phyloP scores from a whole-genome alignment of 2,888 invertebrate genomes.

The Criorhina ranunculi region DNA sequence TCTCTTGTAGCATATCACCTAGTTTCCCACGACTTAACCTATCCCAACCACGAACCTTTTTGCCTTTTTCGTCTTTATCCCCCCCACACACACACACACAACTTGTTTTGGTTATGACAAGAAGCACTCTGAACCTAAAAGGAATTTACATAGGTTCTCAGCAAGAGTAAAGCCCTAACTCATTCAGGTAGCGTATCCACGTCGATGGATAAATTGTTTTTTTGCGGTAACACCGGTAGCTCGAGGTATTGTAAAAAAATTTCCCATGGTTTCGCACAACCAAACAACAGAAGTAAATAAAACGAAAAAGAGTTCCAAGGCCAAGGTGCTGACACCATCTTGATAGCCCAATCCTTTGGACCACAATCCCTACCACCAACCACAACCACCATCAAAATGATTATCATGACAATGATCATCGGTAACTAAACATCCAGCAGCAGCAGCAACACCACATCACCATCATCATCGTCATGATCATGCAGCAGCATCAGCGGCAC shows the following conservation, averaged over 20 bases:
- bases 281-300: not conserved
- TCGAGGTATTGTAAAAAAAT: constrained; percentile 22
- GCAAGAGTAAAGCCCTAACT: not conserved
- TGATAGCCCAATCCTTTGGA: constrained; percentile 51
- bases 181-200: not conserved
- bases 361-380: constrained; percentile 1
- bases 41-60: constrained; percentile 63
- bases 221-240: constrained; percentile 59
- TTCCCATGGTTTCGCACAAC: constrained; percentile 51
- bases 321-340: constrained; percentile 75
- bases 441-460: constrained; percentile 51
- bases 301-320: constrained; percentile 50
- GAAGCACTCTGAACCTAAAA: constrained; percentile 36
- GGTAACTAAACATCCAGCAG: constrained; percentile 36
- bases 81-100: not conserved
- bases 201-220: not conserved
- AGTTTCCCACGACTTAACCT: constrained; percentile 68
- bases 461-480: constrained; percentile 55
- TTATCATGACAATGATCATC: constrained; percentile 66
- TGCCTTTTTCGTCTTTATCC: constrained; percentile 44
- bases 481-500: constrained; percentile 22
- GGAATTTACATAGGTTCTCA: constrained; percentile 50
- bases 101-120: constrained; percentile 56
- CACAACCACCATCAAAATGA: constrained; percentile 46
- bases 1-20: constrained; percentile 10